Base-by-base conservation (phyloP, 2,797 vertebrate genomes). In the Cryptoblepharus egeriae region DNA sequence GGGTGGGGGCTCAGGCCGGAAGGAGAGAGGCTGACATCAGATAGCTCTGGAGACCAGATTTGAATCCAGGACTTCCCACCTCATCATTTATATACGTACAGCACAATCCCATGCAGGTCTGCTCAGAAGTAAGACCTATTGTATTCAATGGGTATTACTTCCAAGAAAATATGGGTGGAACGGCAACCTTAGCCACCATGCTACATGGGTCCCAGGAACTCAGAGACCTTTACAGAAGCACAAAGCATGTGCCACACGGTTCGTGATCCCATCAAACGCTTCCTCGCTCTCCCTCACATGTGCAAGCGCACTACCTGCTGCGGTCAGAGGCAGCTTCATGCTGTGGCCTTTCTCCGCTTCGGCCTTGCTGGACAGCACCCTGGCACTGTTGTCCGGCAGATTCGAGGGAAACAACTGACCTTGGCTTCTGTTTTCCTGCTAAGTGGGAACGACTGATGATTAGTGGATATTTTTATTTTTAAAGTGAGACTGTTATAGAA, bases 311-410 rank as follows among this genome's bases (percentile, higher is more conserved):
- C 35, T 95, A 98, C 98, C 98, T 95, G 95, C 83, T 5, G 97
- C 96, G 37, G 97, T 97, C 96, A 99, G 97, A 81, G 98, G 98
- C 79, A 97, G 87, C 80, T 95, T 96, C 83, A 96, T 95, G 35
- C 92, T 93, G 15, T 92, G 92, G 3, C 85, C 83, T 73, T 85
- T 95, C 91, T 97, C 96, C 88, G 94, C 94, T 88, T 97, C 95
- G 67, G 93, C 58, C 84, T 96, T 94, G 87, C 94, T 95, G 87
- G 92, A 92, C 84, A 96, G 93, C 9, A 81, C 88, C 93, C 95
- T 96, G 88, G 85, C 81, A 85, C 89, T 96, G 4, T 92, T 90
- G 82, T 95, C 94, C 13, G 95, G 90, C 85, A 96, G 87, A 91
- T 89, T 94, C 84, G 94, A 93, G 68, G 92, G 77, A 80, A 94